Base-by-base conservation (phyloP, 2,888 invertebrate species). In the Lepeophtheirus nordmannii region DNA sequence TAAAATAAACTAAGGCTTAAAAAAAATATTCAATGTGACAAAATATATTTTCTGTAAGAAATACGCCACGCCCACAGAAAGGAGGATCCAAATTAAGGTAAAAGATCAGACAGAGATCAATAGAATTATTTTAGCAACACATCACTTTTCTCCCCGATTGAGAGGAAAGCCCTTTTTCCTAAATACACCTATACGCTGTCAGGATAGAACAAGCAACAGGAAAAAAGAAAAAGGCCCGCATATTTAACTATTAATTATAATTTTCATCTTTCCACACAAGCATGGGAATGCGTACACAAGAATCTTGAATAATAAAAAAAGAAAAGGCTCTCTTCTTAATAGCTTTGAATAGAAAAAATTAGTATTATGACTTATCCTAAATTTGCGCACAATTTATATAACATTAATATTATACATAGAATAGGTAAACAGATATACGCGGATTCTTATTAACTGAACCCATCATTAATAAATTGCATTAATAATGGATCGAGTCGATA, bases 371-470 rank as follows among this genome's bases (percentile, higher is more conserved):
- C 53, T 46, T 46, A 46, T 46, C 53, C 53, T 46, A 46, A 46
- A 46, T 46, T 46, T 46, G 53, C 53, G 53, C 53, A 46, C n/a
- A 46, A 46, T n/a, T 46, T n/a, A n/a, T 46, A 46, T n/a, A 14
- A 46, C 53, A 46, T 5, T 46, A 46, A 5, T 46, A 46, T 46
- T n/a, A n/a, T 46, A 46, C 53, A 46, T 46, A 46, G 53, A 46
- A 46, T 46, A 46, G 17, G 14, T 46, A 46, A 30, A 30, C 30
- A 30, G 30, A 30, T 30, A 30, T 30, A 30, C 30, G 30, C 30
- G 30, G 30, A 30, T 30, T 30, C 30, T 30, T 30, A 30, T 30
- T 30, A 30, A 30, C 30, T 30, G 30, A 30, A 30, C 30, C 30
- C 30, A 30, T 30, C 30, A 30, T 30, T 7, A 30, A 30, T 30